phyloP scores from a whole-genome alignment of 2,797 vertebrate genomes.

The Pitangus sulphuratus region DNA sequence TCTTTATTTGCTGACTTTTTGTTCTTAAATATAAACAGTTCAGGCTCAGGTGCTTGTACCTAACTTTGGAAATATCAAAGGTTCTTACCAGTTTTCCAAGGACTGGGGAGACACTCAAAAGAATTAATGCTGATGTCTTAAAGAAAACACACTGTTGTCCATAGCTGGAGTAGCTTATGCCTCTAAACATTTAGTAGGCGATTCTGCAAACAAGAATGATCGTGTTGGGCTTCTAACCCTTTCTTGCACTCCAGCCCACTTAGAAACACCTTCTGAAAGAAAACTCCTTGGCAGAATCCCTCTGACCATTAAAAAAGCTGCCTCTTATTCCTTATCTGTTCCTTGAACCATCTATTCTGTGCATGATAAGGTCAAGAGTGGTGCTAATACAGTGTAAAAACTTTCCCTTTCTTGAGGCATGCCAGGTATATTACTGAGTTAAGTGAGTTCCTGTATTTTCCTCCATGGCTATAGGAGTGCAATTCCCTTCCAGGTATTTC shows the following conservation, averaged over 20 bases:
- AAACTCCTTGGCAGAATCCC: neutral
- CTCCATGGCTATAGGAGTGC: neutral
- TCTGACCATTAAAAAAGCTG: neutral
- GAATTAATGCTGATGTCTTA: neutral
- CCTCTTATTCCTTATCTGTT: neutral
- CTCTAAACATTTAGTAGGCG: neutral
- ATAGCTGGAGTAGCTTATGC: neutral
- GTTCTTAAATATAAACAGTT: neutral
- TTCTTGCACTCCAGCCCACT: neutral
- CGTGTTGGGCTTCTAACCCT: neutral
- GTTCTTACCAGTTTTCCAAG: neutral
- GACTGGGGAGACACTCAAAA: neutral
- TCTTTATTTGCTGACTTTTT: neutral
- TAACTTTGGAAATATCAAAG: neutral
- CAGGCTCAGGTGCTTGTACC: neutral
- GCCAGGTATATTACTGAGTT: neutral
- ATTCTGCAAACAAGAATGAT: neutral
- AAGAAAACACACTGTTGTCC: neutral
- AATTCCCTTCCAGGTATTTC: conserved; percentile 14
- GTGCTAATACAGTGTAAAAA: neutral
- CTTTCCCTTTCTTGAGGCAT: neutral
- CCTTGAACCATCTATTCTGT: neutral
- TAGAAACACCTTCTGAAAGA: neutral
- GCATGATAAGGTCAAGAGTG: neutral
- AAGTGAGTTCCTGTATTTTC: neutral